phyloP scores from a whole-genome alignment of 2,888 invertebrate species.

The Limnephilus lunatus region DNA sequence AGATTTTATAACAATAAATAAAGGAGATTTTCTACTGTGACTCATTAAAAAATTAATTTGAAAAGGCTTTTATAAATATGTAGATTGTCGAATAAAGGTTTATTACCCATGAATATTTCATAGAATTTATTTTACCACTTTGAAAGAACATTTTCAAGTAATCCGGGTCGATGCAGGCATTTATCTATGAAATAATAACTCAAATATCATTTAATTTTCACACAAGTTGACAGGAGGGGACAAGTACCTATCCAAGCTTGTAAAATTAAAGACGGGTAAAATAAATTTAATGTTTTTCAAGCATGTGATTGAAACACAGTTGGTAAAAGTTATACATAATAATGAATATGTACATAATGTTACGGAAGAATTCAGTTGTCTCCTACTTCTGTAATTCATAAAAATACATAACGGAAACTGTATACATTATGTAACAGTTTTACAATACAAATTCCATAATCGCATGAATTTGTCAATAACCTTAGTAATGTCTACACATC shows the following conservation, averaged over 20 bases:
- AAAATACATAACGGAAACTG: not conserved
- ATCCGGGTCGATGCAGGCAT: not conserved
- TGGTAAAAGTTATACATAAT: not conserved
- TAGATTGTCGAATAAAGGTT: slow-evolving; percentile 47
- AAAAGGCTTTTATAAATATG: slow-evolving; percentile 40
- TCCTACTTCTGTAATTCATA: not conserved
- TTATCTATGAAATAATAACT: not conserved
- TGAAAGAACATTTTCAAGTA: not conserved
- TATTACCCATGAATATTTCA: slow-evolving; percentile 34
- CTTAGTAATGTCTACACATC: slow-evolving; percentile 37
- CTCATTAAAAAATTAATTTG: not conserved
- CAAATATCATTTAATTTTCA: not conserved
- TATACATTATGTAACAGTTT: not conserved
- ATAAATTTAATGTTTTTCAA: not conserved
- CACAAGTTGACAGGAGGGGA: not conserved
- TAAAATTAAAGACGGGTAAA: not conserved
- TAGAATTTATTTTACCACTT: slow-evolving; percentile 2
- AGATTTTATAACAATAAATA: not conserved
- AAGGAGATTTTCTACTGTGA: not conserved
- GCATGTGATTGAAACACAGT: not conserved
- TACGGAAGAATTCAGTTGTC: not conserved
- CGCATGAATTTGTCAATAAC: not conserved
- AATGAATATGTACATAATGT: not conserved
- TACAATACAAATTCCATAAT: not conserved
- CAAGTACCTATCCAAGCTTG: not conserved